Evolutionary conservation across 2,888 invertebrate species (phyloP), one percentile per base, ranked within the genome.

Genomic region (Nomada fabriciana): DNA sequence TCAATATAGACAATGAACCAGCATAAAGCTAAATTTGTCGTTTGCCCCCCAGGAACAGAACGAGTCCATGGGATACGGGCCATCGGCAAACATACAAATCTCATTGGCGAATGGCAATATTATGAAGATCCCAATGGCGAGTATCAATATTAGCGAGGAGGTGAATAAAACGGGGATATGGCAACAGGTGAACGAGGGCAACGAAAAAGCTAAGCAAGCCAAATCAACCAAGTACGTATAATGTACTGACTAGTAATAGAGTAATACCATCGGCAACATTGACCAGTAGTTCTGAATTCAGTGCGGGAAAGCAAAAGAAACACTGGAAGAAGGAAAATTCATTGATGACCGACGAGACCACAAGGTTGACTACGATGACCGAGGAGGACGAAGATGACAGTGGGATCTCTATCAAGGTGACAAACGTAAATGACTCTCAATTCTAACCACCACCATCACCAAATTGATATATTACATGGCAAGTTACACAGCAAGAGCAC

Each of bases 111-210:
- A 98, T 93, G 98, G 98, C 70, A 98, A 98, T 93, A 96, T 98
- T 75, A 97, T 98, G 96, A 98, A 98, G 92, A 98, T 98, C 87
- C 98, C 98, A 2, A 94, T 97, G 84, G 95, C 97, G 52, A 96
- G 97, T 52, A 97, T 98, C 89, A 98, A 98, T 93, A 97, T 98
- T 92, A 97, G 98, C 9, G 98, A 99, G 93, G 99, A 99, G 94
- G 97, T 99, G 76, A 97, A 98, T 92, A 98, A 98, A 94, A 97
- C 97, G 43, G 97, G 98, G 50, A 97, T 99, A 91, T 99, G 99
- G 99, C 97, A 98, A 91, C 97, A 98, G 94, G 97, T 98, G 18
- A 98, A 97, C 93, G 96, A 96, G 90, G 95, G 95, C 83, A 96
- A 96, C 91, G 94, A 95, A 80, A 95, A 94, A 86, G 94, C 95